Conservation (phyloP, 1,140 invertebrate genomes). For the Aplysia californica region DNA sequence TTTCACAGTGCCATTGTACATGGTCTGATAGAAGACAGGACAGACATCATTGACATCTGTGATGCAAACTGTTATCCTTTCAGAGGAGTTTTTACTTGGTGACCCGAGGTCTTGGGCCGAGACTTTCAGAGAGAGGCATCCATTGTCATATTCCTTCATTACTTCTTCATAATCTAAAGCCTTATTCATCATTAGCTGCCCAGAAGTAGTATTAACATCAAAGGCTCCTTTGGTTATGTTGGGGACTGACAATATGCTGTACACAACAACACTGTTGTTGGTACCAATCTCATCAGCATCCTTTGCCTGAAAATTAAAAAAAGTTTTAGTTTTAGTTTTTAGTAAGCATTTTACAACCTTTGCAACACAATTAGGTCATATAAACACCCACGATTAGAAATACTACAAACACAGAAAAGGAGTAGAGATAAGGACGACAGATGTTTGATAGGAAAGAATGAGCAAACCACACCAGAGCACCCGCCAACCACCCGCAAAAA, state of each 20-base stretch:
- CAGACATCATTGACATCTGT: constrained; percentile 48
- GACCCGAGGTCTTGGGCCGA: not conserved
- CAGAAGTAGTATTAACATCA: not conserved
- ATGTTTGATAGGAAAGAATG: too few species aligned
- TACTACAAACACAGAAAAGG: too few species aligned
- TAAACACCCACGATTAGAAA: too few species aligned
- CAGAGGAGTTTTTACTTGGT: not conserved
- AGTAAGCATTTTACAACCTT: too few species aligned
- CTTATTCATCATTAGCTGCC: not conserved
- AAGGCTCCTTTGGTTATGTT: not conserved
- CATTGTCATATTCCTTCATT: not conserved
- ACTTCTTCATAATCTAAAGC: constrained; percentile 6
- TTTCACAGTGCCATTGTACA: constrained; percentile 35
- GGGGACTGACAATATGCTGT: not conserved
- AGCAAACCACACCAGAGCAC: too few species aligned
- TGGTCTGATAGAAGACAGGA: constrained; percentile 35
- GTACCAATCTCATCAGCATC: constrained; percentile 1
- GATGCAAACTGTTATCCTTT: not conserved
- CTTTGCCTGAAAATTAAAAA: not conserved
- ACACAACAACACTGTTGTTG: not conserved
- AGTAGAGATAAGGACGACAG: too few species aligned
- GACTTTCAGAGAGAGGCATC: constrained; percentile 8
- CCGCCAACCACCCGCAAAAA: too few species aligned
- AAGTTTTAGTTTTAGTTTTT: too few species aligned
- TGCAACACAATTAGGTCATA: too few species aligned